Percentiles rank a stretch among this genome's conserved stretches.
Evolutionary conservation across 2,797 vertebrate species (phyloP).

Genomic region (Cyprinodon diabolis): DNA sequence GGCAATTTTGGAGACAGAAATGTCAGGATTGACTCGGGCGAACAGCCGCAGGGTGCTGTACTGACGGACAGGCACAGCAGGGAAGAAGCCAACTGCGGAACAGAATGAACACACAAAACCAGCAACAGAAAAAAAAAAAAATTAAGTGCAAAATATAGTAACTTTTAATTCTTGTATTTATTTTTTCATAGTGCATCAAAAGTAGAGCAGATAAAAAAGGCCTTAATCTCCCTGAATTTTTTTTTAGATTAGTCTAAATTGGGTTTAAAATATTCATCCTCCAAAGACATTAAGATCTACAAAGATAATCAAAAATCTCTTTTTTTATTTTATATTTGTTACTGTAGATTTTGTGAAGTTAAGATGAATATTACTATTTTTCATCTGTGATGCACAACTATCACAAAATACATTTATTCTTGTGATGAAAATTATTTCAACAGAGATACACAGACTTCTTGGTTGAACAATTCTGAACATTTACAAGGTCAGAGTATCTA

Average conservation of each 20-base stretch:
- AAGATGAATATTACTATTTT: background rate
- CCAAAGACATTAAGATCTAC: background rate
- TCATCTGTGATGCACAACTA: background rate
- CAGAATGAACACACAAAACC: constrained; percentile 14
- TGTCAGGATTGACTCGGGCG: constrained; percentile 58
- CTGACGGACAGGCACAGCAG: constrained; percentile 49
- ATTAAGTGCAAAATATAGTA: background rate
- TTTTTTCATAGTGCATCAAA: background rate
- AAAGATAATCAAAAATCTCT: background rate
- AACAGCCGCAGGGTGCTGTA: constrained; percentile 69
- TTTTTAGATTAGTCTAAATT: background rate
- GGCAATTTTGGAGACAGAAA: constrained; percentile 44
- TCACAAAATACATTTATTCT: background rate
- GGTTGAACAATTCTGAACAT: background rate
- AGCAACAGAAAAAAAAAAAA: background rate
- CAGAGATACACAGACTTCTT: background rate
- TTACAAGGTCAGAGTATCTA: background rate
- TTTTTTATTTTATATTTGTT: background rate
- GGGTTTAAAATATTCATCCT: background rate
- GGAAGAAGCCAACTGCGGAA: constrained; percentile 66
- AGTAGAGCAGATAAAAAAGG: background rate
- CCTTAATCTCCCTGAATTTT: background rate
- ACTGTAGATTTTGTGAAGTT: background rate
- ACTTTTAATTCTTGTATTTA: background rate
- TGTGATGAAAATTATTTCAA: background rate